A percentile compares a stretch with the other conserved stretches of the same genome.
Evolutionary conservation across 2,113 vertebrate genomes (phyloP).

Genomic region (Bungarus multicinctus): DNA sequence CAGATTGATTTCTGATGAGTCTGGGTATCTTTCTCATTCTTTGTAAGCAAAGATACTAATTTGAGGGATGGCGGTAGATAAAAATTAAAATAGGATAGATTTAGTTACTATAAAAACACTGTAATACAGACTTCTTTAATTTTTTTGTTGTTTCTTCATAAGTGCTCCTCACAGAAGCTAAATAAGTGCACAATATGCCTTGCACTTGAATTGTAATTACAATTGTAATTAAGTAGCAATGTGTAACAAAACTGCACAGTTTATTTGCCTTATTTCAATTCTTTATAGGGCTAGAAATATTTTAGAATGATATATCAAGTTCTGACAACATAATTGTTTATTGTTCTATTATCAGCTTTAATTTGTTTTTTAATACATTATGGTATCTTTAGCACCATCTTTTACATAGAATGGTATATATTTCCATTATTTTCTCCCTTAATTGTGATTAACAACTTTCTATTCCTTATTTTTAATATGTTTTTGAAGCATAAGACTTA

Average conservation of each 20-base stretch:
- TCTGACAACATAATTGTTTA: not conserved
- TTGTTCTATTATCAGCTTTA: not conserved
- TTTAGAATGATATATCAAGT: not conserved
- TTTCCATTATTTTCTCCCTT: not conserved
- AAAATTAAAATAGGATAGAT: not conserved
- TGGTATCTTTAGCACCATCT: not conserved
- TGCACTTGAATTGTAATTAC: not conserved
- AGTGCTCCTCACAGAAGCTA: not conserved
- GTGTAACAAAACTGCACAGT: not conserved
- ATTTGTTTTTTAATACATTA: not conserved
- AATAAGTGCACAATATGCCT: not conserved
- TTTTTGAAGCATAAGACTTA: not conserved
- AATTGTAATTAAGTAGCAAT: not conserved
- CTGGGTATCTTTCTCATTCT: not conserved
- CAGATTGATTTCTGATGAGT: not conserved
- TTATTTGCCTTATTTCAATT: not conserved
- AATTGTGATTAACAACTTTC: not conserved
- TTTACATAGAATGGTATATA: not conserved
- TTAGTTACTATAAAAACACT: not conserved
- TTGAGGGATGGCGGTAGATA: not conserved
- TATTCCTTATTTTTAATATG: not conserved
- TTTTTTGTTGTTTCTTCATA: not conserved
- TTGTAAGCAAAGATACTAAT: not conserved
- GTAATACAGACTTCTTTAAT: not conserved
- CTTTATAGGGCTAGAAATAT: not conserved